A percentile compares a stretch with the other conserved stretches of the same genome.
phyloP scores from a whole-genome alignment of 2,797 vertebrate species.

The Pseudochirops cupreus region DNA sequence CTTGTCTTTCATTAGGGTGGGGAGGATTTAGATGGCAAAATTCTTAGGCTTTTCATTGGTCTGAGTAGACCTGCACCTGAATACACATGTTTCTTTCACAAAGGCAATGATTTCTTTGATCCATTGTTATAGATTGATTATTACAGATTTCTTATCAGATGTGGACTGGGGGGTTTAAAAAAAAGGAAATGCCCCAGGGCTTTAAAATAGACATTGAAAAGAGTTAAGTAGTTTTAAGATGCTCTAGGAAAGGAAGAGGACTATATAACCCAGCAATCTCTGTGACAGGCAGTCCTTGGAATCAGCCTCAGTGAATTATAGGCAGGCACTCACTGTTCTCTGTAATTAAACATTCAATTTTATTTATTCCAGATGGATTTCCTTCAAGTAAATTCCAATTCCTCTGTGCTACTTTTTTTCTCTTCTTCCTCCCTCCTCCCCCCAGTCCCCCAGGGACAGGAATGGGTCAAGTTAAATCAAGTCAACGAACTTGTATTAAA shows the following conservation, averaged over 20 bases:
- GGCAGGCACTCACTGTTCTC: slow-evolving; percentile 85
- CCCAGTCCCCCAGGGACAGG: neutral
- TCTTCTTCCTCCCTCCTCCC: too few relatives aligned
- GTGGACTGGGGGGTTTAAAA: slow-evolving; percentile 70
- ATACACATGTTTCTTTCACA: slow-evolving; percentile 47
- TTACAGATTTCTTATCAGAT: slow-evolving; percentile 77
- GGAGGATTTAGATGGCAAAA: neutral
- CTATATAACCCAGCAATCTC: slow-evolving; percentile 83
- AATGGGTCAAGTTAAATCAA: neutral
- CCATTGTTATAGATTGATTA: slow-evolving; percentile 47
- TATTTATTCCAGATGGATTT: slow-evolving; percentile 91
- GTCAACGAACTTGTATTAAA: neutral
- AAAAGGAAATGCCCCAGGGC: slow-evolving; percentile 71
- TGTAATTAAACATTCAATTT: slow-evolving; percentile 90
- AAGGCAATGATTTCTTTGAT: slow-evolving; percentile 47
- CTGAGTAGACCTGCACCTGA: neutral
- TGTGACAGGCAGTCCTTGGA: slow-evolving; percentile 88
- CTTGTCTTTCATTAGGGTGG: neutral
- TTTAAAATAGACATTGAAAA: slow-evolving; percentile 80
- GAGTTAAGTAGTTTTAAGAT: slow-evolving; percentile 76
- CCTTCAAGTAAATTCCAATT: slow-evolving; percentile 78
- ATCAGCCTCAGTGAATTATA: slow-evolving; percentile 89
- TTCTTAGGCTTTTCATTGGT: neutral
- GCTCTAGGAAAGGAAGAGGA: slow-evolving; percentile 84
- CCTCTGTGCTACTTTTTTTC: slow-evolving; percentile 72